Conservation (phyloP, 2,888 invertebrate species). For the Acrocyrtus sp. region DNA sequence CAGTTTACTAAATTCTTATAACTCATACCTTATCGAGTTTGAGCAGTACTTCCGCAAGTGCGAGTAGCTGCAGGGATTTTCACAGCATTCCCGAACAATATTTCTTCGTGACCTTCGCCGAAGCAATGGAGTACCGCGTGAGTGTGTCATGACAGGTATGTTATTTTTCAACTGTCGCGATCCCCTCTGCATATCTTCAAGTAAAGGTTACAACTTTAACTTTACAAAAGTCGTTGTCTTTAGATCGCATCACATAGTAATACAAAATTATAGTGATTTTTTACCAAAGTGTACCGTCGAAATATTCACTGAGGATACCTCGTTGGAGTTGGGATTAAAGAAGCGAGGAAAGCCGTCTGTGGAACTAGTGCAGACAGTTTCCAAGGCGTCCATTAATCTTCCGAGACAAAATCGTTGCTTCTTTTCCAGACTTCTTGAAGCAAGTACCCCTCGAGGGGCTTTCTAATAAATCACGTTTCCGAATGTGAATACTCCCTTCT, state of each 20-base stretch:
- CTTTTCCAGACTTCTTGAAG: neutral
- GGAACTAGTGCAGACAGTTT: constrained; percentile 14
- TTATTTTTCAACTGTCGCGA: neutral
- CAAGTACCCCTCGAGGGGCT: too few relatives aligned
- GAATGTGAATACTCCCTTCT: constrained; percentile 5
- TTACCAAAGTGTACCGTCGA: too few relatives aligned
- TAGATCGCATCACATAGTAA: too few relatives aligned
- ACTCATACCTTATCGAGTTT: constrained; percentile 3
- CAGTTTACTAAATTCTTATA: too few relatives aligned
- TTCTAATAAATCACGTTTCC: neutral
- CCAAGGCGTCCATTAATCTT: constrained; percentile 22
- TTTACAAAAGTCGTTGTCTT: too few relatives aligned
- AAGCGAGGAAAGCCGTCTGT: neutral
- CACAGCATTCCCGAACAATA: constrained; percentile 42
- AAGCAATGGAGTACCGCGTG: neutral
- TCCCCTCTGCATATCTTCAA: too few relatives aligned
- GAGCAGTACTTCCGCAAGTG: constrained; percentile 27
- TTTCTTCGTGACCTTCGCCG: constrained; percentile 28
- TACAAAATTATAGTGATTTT: too few relatives aligned
- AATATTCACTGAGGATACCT: too few relatives aligned
- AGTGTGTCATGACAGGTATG: neutral
- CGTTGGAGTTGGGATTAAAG: constrained; percentile 16
- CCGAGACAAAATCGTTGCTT: constrained; percentile 24
- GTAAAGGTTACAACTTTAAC: too few relatives aligned
- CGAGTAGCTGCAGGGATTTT: constrained; percentile 20